These are phyloP conservation scores for Halcyon chelicuti DNA, from an alignment of 2,797 vertebrate species.

Conservation along the genomic window DNA sequence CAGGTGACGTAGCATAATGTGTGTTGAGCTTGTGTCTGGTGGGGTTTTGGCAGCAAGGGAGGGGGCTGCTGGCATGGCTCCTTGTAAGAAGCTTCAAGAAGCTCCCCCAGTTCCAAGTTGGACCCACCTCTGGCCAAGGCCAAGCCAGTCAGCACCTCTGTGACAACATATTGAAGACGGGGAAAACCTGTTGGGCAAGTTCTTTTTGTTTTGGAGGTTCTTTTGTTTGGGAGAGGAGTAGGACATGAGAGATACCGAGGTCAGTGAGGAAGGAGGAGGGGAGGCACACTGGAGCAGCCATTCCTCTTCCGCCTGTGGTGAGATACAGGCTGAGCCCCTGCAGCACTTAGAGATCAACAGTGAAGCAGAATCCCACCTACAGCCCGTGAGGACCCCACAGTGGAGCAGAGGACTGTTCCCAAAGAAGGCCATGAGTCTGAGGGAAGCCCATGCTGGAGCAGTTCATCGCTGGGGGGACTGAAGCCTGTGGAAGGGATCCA, in stretches of 20 bases:
- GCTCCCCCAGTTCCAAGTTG: not conserved
- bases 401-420: not conserved
- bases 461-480: not conserved
- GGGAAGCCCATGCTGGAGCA: not conserved
- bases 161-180: not conserved
- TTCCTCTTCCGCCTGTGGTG: not conserved
- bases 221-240: not conserved
- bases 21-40: not conserved
- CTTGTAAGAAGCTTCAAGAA: not conserved
- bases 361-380: not conserved
- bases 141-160: not conserved
- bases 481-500: not conserved
- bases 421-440: not conserved
- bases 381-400: not conserved
- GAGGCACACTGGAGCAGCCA: not conserved
- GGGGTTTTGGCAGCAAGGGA: not conserved
- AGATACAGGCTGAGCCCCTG: not conserved
- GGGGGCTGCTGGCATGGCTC: not conserved
- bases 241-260: not conserved
- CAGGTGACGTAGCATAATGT: not conserved
- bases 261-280: not conserved
- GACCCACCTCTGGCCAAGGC: not conserved
- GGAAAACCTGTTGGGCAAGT: not conserved
- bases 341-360: not conserved
- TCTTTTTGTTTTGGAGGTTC: not conserved